Conservation (phyloP, 2,113 vertebrate species). For the Anoplopoma fimbria region DNA sequence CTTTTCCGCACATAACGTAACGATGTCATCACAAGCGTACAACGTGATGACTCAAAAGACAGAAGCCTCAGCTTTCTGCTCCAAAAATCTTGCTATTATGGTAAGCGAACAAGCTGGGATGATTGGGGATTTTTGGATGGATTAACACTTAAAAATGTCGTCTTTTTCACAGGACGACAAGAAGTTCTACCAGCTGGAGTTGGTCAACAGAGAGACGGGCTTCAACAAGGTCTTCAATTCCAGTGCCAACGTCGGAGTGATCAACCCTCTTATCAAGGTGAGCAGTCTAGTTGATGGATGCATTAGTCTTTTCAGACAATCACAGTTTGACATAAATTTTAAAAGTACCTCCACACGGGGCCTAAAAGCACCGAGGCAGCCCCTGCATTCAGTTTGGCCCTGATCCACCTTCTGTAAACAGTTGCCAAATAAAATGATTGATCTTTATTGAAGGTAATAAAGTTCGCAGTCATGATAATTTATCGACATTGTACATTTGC, state of each 20-base stretch:
- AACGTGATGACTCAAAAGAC: too few relatives aligned
- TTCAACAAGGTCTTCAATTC: conserved; percentile 99
- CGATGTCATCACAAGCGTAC: too few relatives aligned
- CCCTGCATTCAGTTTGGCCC: background rate
- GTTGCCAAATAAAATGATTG: background rate
- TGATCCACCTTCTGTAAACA: background rate
- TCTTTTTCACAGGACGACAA: conserved; percentile 92
- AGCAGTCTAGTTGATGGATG: conserved; percentile 46
- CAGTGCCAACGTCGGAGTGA: conserved; percentile 96
- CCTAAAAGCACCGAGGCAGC: fast-evolving
- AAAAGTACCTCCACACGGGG: background rate
- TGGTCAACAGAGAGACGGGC: conserved; percentile 98
- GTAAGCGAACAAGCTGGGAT: too few relatives aligned
- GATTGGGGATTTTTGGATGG: background rate
- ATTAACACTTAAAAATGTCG: fast-evolving
- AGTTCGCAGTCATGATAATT: background rate
- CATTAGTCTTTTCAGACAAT: background rate
- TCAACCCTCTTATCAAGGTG: conserved; percentile 98
- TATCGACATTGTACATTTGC: background rate
- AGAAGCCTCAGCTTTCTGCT: too few relatives aligned
- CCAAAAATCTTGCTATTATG: too few relatives aligned
- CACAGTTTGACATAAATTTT: background rate
- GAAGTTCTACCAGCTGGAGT: conserved; percentile 98
- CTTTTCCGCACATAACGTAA: too few relatives aligned
- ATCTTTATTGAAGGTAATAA: background rate